phyloP scores from a whole-genome alignment of 2,888 invertebrate species.

The Pharmacophagus antenor region DNA sequence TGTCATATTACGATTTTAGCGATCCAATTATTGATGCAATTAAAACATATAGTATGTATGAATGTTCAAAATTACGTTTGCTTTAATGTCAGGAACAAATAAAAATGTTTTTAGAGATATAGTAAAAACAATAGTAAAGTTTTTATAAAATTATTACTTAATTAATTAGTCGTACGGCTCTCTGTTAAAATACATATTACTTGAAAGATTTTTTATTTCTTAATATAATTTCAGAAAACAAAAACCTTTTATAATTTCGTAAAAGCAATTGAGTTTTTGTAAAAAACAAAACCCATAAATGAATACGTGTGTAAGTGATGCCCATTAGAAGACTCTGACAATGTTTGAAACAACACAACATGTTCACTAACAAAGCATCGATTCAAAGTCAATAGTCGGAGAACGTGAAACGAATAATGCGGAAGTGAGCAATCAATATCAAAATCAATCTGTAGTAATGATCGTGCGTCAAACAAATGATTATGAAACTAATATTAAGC shows the following conservation, averaged over 20 bases:
- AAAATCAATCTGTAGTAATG: conserved; percentile 65
- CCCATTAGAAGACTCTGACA: conserved; percentile 31
- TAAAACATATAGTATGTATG: background rate
- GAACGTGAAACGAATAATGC: conserved; percentile 54
- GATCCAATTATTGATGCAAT: background rate
- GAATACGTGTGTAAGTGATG: conserved; percentile 14
- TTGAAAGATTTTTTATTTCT: background rate
- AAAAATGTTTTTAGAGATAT: too few species aligned
- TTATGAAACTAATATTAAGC: conserved; percentile 66
- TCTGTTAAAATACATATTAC: too few species aligned
- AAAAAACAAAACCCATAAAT: background rate
- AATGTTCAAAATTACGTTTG: background rate
- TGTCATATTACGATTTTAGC: background rate
- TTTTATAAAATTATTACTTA: too few species aligned
- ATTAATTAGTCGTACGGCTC: too few species aligned
- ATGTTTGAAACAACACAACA: conserved; percentile 38
- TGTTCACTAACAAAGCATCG: conserved; percentile 46
- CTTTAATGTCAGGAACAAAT: too few species aligned
- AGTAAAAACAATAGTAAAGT: too few species aligned
- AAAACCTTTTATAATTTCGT: background rate
- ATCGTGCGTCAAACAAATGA: conserved; percentile 65
- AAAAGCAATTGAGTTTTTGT: background rate
- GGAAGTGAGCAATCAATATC: conserved; percentile 75
- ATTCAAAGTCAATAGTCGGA: conserved; percentile 43
- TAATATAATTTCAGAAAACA: too few species aligned